Conservation (phyloP, 2,797 vertebrate genomes). For the Ctenopoma kingsleyae region DNA sequence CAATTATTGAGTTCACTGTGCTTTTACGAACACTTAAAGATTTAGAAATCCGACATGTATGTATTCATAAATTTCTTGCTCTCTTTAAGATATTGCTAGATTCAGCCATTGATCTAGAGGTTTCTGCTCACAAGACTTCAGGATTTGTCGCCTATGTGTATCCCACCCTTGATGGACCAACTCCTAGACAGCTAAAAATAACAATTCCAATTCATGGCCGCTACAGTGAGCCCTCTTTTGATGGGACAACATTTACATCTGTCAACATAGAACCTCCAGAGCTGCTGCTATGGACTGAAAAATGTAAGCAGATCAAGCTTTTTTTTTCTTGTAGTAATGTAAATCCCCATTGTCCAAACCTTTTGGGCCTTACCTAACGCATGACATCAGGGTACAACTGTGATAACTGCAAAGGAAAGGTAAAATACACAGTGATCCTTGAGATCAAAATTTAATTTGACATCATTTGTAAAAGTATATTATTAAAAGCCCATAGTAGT, state of each 20-base stretch:
- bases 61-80: not conserved
- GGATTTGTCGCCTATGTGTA: conserved; percentile 84
- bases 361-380: not conserved
- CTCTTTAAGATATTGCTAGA: conserved; percentile 85
- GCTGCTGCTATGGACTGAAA: conserved; percentile 84
- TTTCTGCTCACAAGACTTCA: conserved; percentile 88
- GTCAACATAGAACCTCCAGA: conserved; percentile 84
- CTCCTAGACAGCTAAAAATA: conserved; percentile 70
- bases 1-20: no score
- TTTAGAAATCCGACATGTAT: not conserved
- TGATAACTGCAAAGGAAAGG: not conserved
- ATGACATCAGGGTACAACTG: not conserved
- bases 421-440: not conserved
- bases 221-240: conserved; percentile 88
- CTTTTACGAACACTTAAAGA: no score
- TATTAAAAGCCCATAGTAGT: not conserved
- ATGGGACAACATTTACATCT: conserved; percentile 43
- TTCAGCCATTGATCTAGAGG: conserved; percentile 87
- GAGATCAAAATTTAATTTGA: no score
- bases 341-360: not conserved
- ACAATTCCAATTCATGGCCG: conserved; percentile 90
- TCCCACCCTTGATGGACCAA: conserved; percentile 65
- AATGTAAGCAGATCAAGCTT: conserved; percentile 78
- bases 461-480: no score
- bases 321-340: not conserved